Evolutionary conservation across 2,113 vertebrate genomes (phyloP), one percentile per base, ranked within the genome.

Genomic region (Hemiprocne comata): DNA sequence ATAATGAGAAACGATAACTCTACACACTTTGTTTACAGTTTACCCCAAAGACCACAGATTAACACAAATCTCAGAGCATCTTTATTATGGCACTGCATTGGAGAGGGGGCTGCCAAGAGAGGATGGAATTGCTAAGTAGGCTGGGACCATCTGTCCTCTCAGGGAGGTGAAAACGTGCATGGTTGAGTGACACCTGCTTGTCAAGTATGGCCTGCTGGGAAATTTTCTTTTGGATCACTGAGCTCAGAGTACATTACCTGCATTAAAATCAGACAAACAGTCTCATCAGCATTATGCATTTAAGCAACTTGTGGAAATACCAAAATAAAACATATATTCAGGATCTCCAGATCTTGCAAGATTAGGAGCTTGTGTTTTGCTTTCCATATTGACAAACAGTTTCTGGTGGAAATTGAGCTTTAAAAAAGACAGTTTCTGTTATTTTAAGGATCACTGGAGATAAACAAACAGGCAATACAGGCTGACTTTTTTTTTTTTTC

Each of bases 131-230:
- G 94, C 98, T 98, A 98, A 98, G 97, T 96, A 97, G 96, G 89
- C 93, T 95, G 96, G 96, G 98, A 97, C 98, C 97, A 98, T 98
- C 98, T 98, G 98, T 97, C 97, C 97, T 98, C 97, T 95, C 70
- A 96, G 95, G 96, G 97, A 97, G 95, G 92, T 86, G 93, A 97
- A 97, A 96, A 87, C 81, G 94, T 86, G 76, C 90, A 76, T 98
- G 98, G 98, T 98, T 98, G 98, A 99, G 97, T 98, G 98, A 98
- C 98, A 99, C 98, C 98, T 98, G 98, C 98, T 98, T 98, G 98
- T 98, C 98, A 98, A 97, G 89, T 78, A 34, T 60, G 80, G 97
- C 92, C 98, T 98, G 97, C 98, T 98, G 98, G 97, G 98, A 98
- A 98, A 98, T 98, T 94, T 97, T 75, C 94, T 88, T 83, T 94